phyloP scores from a whole-genome alignment of 35 echinoderm and acorn worm genomes.

The Ptychodera flava region DNA sequence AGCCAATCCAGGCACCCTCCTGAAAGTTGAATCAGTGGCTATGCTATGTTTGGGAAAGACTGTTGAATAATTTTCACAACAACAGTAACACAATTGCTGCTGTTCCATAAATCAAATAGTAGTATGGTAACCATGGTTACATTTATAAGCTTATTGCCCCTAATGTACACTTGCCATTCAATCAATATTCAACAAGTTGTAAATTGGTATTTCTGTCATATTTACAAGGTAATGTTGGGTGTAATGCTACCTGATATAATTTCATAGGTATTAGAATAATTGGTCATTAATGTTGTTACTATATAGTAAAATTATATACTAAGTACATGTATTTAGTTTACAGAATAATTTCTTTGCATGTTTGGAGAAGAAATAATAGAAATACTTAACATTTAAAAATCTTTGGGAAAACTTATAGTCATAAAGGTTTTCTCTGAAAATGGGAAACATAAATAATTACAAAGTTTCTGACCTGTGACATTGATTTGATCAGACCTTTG shows the following conservation, averaged over 20 bases:
- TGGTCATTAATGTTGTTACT: too few species aligned
- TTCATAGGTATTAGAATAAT: too few species aligned
- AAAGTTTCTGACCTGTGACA: constrained; percentile 97
- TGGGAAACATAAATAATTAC: too few species aligned
- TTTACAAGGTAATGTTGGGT: too few species aligned
- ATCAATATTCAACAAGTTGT: constrained; percentile 22
- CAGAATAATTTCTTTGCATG: too few species aligned
- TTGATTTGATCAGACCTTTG: constrained; percentile 79
- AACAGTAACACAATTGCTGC: neutral
- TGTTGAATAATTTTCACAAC: neutral
- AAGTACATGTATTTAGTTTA: too few species aligned
- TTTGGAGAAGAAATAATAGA: too few species aligned
- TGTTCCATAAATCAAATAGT: neutral
- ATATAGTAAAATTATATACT: too few species aligned
- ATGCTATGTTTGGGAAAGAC: neutral
- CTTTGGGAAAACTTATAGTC: too few species aligned
- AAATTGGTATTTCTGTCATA: constrained; percentile 20
- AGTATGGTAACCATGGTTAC: neutral
- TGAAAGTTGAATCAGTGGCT: neutral
- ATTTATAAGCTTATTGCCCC: neutral
- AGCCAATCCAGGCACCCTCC: constrained; percentile 15
- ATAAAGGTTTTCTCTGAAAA: too few species aligned
- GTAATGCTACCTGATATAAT: too few species aligned
- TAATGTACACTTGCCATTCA: neutral
- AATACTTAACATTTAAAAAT: too few species aligned